A percentile compares a stretch with the other conserved stretches of the same genome.
Evolutionary conservation across 2,113 vertebrate species (phyloP).

Genomic region (Ramphastos sulfuratus): DNA sequence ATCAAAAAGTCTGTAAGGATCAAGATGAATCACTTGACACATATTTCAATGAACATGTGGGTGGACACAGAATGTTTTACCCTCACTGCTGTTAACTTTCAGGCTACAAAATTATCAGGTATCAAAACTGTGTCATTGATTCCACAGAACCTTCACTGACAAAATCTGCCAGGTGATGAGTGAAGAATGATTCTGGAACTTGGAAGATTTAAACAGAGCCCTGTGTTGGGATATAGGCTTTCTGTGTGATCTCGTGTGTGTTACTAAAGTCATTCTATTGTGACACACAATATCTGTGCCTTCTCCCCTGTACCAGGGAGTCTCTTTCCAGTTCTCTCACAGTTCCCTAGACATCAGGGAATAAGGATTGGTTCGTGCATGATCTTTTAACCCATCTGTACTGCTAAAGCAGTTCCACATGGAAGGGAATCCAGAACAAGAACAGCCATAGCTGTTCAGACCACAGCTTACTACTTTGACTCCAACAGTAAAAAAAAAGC

Average conservation of each 20-base stretch:
- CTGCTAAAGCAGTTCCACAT: not conserved
- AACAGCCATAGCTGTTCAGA: not conserved
- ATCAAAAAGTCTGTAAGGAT: not conserved
- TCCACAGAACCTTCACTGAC: not conserved
- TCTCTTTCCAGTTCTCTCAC: not conserved
- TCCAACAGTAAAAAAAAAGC: not conserved
- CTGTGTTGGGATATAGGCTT: fast-evolving
- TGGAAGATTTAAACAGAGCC: not conserved
- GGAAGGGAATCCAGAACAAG: not conserved
- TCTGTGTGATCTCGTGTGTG: not conserved
- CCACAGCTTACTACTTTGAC: not conserved
- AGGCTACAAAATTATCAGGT: not conserved
- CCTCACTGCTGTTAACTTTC: not conserved
- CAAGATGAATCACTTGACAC: constrained; percentile 13
- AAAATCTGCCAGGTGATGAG: not conserved
- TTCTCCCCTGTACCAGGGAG: not conserved
- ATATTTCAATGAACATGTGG: not conserved
- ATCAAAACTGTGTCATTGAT: not conserved
- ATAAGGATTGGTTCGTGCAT: not conserved
- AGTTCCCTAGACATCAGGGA: not conserved
- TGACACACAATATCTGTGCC: not conserved
- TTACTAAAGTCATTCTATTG: not conserved
- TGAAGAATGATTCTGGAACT: not conserved
- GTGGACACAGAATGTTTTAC: not conserved
- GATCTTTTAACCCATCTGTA: not conserved